Base-by-base conservation (phyloP, 2,113 vertebrate genomes). In the Alethe castanea region DNA sequence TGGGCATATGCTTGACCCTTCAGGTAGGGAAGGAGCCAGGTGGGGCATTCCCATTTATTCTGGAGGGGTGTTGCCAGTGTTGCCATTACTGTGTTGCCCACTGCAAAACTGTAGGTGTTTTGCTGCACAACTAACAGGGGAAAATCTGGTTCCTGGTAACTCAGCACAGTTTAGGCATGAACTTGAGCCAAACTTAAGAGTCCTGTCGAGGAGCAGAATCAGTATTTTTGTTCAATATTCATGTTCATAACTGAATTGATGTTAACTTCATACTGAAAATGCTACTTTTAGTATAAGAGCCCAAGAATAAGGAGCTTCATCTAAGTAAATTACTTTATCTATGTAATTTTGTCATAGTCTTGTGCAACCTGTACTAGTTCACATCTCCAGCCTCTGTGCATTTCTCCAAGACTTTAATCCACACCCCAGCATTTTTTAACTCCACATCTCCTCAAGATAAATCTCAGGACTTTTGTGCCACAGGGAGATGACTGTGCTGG, bases 391-490 rank as follows among this genome's bases (percentile, higher is more conserved):
- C 11, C 8, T 19, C 13, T 35, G 15, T 22, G 47, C 12, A 22
- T 81, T 83, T 76, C 16, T 35, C 26, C 29, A 47, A 31, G 47
- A 8, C 3, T 81, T 83, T 38, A 79, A 14, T 53, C 36, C 16
- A 47, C 8, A 53, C 18, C 11, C 6, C 11, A 38, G 1, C 1
- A 29, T 7, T 29, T 50, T 59, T 82, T 12, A 23, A 40, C 3
- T 50, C 35, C 71, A 18, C 26, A 70, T 67, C 18, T 79, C 66
- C 44, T 29, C 45, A 64, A 0, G 0, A 4, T 10, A 12, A 0
- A 2, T 24, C 11, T 28, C 42, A 66, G 38, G 14, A 33, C 10
- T 38, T 38, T 12, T 28, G 11, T 74, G 48, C 40, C 59, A 44
- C 35, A 20, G 28, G 25, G 3, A 25, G 7, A 2, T 54, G 40